Conservation (phyloP, 1,140 invertebrate species). For the Leptinotarsa texana region DNA sequence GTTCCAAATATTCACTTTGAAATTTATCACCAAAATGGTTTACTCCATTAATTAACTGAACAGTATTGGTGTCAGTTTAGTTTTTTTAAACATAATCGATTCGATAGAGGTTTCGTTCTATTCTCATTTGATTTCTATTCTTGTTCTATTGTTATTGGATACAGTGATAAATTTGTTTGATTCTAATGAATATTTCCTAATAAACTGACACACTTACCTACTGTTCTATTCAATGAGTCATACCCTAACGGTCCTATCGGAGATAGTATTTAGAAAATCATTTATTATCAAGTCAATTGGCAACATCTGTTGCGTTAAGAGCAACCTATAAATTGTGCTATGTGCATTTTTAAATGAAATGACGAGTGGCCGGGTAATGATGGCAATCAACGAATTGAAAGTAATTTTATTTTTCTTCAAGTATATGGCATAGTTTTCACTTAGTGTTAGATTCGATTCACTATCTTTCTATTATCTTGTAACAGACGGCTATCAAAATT, state of each 20-base stretch:
- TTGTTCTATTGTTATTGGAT: not conserved
- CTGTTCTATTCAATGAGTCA: not conserved
- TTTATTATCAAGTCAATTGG: slow-evolving; percentile 9
- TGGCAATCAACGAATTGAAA: not conserved
- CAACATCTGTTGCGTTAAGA: slow-evolving; percentile 15
- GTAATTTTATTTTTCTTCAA: no score
- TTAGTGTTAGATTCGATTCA: no score
- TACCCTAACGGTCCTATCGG: not conserved
- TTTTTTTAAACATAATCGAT: not conserved
- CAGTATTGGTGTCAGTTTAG: not conserved
- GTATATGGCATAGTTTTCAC: no score
- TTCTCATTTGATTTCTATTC: not conserved
- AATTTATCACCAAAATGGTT: no score
- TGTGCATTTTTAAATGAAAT: slow-evolving; percentile 2
- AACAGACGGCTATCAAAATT: no score
- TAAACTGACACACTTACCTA: slow-evolving; percentile 15
- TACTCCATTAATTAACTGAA: no score
- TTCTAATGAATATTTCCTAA: not conserved
- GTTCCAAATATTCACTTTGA: no score
- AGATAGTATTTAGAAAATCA: not conserved
- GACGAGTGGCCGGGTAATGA: not conserved
- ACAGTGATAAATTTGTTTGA: not conserved
- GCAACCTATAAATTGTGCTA: not conserved
- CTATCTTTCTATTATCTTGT: no score
- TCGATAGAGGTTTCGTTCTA: not conserved